Base-by-base conservation (phyloP, 2,888 invertebrate species). In the Napeogenes sylphis region DNA sequence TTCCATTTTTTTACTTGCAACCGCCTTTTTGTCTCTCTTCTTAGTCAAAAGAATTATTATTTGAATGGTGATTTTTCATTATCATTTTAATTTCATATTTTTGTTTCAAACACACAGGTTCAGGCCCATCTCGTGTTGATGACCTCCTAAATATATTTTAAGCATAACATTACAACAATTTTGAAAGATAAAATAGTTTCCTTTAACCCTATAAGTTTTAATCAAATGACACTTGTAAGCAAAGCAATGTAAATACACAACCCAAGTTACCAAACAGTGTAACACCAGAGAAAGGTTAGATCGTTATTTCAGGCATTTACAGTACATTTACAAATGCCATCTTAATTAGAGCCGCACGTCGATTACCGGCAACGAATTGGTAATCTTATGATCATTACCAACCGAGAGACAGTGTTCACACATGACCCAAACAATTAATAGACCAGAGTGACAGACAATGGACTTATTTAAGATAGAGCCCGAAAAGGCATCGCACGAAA, bases 401-500 rank as follows among this genome's bases (percentile, higher is more conserved):
- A 51, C 46, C n/a, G 54, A 58, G 58, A 58, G 55, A 57, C 62
- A 65, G 58, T 64, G 65, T 69, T 69, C 63, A 65, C 71, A 71
- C 70, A 71, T 70, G 63, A 59, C 65, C 66, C 59, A 66, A 65
- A 67, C 68, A 73, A 75, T 73, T 74, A 73, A 74, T 73, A 71
- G 69, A 68, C 67, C 63, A 66, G 63, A 69, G 72, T 73, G 77
- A 75, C 70, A 73, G 74, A 77, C 76, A 77, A 77, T 77, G 69
- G 76, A 68, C 73, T 74, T 77, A 73, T 75, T 76, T 75, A 73
- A 71, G 60, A 68, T 60, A 69, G 66, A 72, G 75, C 82, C 85
- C 76, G 74, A 83, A 84, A 85, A 84, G 85, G 85, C 76, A 74
- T 77, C 73, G 82, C 85, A 85, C 85, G 85, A 81, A 71, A 53